Percentiles rank a stretch among this genome's conserved stretches.
These are phyloP conservation scores for Hormaphis cornu DNA, from an alignment of 1,140 invertebrate genomes.

Conservation along the genomic window DNA sequence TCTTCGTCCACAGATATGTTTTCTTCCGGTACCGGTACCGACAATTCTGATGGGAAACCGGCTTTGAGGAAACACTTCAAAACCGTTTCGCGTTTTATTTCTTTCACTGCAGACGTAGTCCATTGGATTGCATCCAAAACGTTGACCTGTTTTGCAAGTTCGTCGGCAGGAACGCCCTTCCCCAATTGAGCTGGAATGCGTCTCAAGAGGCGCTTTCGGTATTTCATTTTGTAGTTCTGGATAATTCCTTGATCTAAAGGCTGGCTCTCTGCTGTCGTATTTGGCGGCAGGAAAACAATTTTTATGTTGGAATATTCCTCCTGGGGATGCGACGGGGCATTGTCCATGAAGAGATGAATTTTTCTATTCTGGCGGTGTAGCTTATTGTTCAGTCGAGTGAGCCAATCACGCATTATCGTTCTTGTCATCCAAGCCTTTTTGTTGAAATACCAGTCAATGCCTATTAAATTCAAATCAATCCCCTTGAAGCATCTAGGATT, in stretches of 20 bases:
- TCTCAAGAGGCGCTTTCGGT: background rate
- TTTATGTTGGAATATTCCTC: background rate
- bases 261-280: constrained; percentile 42
- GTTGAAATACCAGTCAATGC: background rate
- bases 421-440: background rate
- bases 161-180: background rate
- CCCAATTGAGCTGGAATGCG: background rate
- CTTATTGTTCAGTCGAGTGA: background rate
- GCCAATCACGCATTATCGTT: background rate
- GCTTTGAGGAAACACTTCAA: background rate
- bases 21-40: too few relatives aligned
- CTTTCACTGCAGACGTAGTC: background rate
- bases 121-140: background rate
- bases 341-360: background rate
- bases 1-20: too few relatives aligned
- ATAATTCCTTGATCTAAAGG: constrained; percentile 42
- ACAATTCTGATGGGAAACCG: too few relatives aligned
- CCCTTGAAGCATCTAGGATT: background rate
- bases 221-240: constrained; percentile 33
- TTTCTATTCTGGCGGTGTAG: background rate
- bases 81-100: background rate
- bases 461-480: background rate
- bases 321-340: background rate
- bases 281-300: constrained; percentile 42
- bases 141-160: background rate